Base-by-base conservation (phyloP, 2,888 invertebrate genomes). In the Harpalus rufipes region DNA sequence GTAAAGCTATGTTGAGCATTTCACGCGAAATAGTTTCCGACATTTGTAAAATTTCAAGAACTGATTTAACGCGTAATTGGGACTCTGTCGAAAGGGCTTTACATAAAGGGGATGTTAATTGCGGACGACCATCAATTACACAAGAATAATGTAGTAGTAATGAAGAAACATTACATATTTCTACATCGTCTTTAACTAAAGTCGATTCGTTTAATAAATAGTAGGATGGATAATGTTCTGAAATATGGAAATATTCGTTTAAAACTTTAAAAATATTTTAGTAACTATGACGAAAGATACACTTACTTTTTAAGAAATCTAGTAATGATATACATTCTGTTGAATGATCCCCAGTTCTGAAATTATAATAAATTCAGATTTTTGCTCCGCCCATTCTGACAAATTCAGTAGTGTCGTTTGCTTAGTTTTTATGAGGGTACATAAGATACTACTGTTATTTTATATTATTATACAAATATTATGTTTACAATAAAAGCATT, bases 291-390 rank as follows among this genome's bases (percentile, higher is more conserved):
- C 1, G 6, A 44, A 25, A 25, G 1, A 3, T 3, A 25, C 10
- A 44, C 44, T 51, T 12, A 51, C 44, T 51, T 51, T 51, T 51
- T 51, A 51, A 51, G 44, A 51, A 51, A 51, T 51, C 44, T 51
- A 12, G 44, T 51, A 51, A 51, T 4, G 44, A 51, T 8, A 51
- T 10, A 7, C 44, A 51, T 51, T 51, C 44, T 8, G 10, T 12
- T 51, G 44, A 12, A 12, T 51, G 12, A 4, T 51, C 12, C 12
- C 44, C 44, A 51, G 44, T 51, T 51, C 44, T 51, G 44, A 12
- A 51, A 51, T 12, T 12, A 51, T 32, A 32, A n/a, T n/a, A n/a
- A n/a, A n/a, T n/a, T n/a, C n/a, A n/a, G n/a, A n/a, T n/a, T n/a
- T n/a, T n/a, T n/a, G n/a, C n/a, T n/a, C n/a, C n/a, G n/a, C n/a